Conservation (phyloP, 2,797 vertebrate species). For the Phrynocephalus guinanensis region DNA sequence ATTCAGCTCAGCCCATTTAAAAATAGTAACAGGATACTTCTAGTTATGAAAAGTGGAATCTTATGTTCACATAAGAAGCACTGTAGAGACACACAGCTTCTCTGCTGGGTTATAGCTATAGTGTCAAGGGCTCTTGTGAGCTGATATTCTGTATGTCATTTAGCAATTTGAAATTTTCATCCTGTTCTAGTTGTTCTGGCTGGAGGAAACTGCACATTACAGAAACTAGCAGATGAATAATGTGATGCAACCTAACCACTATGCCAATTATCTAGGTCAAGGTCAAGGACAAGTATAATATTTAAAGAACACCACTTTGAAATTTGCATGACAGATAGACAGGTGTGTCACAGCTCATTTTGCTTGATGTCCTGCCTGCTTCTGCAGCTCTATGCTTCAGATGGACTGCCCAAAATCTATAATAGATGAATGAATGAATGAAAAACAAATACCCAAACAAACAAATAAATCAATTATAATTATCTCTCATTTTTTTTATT, state of each 20-base stretch:
- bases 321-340: neutral
- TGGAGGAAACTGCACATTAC: neutral
- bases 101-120: accelerated
- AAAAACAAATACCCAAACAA: no score
- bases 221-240: conserved; percentile 14
- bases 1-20: conserved; percentile 7
- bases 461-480: neutral
- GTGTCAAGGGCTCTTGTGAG: neutral
- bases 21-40: conserved; percentile 11
- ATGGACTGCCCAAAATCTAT: neutral
- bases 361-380: neutral
- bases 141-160: neutral
- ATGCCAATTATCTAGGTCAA: neutral
- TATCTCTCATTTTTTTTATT: neutral
- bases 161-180: neutral
- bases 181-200: neutral
- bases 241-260: neutral
- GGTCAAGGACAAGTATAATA: neutral
- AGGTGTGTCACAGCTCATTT: neutral
- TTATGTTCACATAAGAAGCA: neutral
- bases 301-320: neutral
- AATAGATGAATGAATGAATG: no score
- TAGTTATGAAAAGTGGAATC: conserved; percentile 16
- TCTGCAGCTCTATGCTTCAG: neutral
- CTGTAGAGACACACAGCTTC: neutral